phyloP scores from a whole-genome alignment of 2,888 invertebrate species.

The Cactoblastis cactorum region DNA sequence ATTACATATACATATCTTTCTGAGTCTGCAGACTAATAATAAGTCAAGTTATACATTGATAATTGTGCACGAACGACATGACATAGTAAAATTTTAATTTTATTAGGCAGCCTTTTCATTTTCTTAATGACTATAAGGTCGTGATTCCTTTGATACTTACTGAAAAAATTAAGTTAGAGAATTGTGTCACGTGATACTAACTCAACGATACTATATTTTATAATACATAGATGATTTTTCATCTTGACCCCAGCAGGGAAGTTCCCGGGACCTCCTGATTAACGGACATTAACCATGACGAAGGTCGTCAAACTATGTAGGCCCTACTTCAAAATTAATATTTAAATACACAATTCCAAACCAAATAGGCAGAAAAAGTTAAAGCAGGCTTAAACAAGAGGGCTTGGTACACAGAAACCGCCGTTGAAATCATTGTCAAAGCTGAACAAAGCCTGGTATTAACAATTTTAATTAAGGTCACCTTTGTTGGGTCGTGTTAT shows the following conservation, averaged over 20 bases:
- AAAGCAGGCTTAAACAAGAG: background rate
- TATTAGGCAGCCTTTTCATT: background rate
- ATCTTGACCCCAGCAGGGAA: no score
- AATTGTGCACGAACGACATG: background rate
- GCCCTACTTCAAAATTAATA: background rate
- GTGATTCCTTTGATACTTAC: background rate
- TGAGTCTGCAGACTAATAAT: background rate
- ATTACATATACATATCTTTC: background rate
- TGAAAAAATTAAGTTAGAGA: no score
- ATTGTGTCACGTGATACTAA: no score
- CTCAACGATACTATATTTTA: no score
- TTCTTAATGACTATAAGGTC: background rate
- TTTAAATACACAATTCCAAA: background rate
- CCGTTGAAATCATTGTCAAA: constrained; percentile 1
- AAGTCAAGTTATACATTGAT: background rate
- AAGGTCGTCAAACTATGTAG: background rate
- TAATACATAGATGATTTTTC: no score
- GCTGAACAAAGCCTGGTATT: background rate
- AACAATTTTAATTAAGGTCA: constrained; percentile 9
- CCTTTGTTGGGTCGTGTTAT: constrained; percentile 2
- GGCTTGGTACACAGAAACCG: background rate
- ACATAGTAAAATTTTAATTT: background rate
- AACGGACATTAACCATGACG: no score
- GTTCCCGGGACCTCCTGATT: no score
- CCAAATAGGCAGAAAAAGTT: background rate